A percentile compares a stretch with the other conserved stretches of the same genome.
Conservation (phyloP, 2,113 vertebrate genomes). For the Epinephelus fuscoguttatus region DNA sequence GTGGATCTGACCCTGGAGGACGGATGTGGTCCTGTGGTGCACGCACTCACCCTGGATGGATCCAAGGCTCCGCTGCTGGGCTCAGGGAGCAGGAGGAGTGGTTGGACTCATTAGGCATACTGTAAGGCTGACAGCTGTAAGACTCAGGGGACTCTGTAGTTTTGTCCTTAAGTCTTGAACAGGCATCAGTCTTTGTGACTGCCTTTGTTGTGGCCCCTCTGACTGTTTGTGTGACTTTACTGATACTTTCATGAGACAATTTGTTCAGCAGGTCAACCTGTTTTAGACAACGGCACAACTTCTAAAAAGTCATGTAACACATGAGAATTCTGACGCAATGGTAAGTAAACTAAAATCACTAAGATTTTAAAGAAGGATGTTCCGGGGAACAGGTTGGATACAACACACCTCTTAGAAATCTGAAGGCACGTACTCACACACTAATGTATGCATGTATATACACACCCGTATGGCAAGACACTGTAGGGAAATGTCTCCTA, state of each 20-base stretch:
- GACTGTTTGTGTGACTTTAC: constrained; percentile 15
- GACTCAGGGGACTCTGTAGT: constrained; percentile 30
- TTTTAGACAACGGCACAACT: neutral
- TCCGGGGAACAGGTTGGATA: neutral
- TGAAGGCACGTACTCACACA: neutral
- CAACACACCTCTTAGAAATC: neutral
- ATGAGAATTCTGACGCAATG: neutral
- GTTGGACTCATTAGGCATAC: constrained; percentile 59
- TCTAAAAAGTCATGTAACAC: neutral
- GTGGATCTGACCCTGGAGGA: constrained; percentile 71
- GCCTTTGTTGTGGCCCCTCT: neutral
- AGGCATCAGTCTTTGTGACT: constrained; percentile 35
- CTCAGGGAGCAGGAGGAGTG: constrained; percentile 45
- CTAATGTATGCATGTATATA: constrained; percentile 15
- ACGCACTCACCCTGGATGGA: constrained; percentile 45
- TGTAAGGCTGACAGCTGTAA: constrained; percentile 50
- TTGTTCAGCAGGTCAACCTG: neutral
- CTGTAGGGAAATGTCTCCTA: constrained; percentile 3
- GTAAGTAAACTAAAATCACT: neutral
- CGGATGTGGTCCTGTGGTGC: constrained; percentile 43
- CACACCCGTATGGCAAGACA: constrained; percentile 5
- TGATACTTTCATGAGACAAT: neutral
- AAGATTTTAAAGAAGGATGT: constrained; percentile 7
- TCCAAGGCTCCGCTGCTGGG: constrained; percentile 54
- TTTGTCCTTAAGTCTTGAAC: constrained; percentile 51